Evolutionary conservation across 2,113 vertebrate species (phyloP), one percentile per base, ranked within the genome.

Genomic region (Anarrhichthys ocellatus): DNA sequence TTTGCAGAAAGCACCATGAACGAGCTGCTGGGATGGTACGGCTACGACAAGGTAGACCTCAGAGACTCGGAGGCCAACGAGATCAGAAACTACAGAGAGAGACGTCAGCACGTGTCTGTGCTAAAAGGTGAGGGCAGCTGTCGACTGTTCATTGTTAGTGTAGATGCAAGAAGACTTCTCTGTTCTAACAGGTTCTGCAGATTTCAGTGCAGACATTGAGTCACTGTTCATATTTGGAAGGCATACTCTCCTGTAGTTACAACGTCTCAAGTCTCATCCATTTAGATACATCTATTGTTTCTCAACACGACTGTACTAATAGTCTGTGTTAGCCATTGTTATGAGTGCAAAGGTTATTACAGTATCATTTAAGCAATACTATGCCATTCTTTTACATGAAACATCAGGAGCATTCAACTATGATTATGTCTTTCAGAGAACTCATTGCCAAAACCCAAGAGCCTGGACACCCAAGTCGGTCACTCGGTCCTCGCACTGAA

Each of bases 1-100:
- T 99, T 99, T 93, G 98, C 97, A 86, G 98, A 99, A 91, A 99
- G 96, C 94, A 99, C 98, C 87, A 99, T 99, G 98, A 99, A 99
- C 90, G 98, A 99, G 93, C 96, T 99, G 79, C 96, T 99, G 91
- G 98, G 98, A 87, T 99, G 98, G 98, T 99, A 99, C 82, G 97
- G 97, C 76, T 99, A 99, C 87, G 98, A 99, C 95, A 97, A 98
- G 93, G 97, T 98, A 72, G 98, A 99, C 84, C 64, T 99, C 90
- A 95, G 97, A 95, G 98, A 99, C 72, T 96, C 97, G 2, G 98
- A 99, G 92, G 96, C 97, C 93, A 96, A 97, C 83, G 97, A 99
- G 95, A 96, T 97, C 93, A 96, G 96, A 89, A 98, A 96, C 93
- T 97, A 98, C 82, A 95, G 96, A 91, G 96, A 97, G 89, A 96